Evolutionary conservation across 2,888 invertebrate species (phyloP).

Genomic region (Achlya flavicornis): DNA sequence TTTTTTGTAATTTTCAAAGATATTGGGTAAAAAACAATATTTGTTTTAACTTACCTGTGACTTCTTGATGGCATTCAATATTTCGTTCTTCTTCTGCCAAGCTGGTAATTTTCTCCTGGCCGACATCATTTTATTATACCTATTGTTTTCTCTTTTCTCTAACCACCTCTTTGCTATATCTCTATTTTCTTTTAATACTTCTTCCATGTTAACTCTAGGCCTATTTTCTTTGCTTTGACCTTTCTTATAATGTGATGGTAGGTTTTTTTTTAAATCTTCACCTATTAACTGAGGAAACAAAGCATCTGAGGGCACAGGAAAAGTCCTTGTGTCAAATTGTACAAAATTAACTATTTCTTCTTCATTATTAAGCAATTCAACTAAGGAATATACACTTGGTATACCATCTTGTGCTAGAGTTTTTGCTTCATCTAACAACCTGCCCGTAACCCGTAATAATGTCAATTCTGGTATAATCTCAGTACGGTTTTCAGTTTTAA

Average conservation of each 20-base stretch:
- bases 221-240: conserved; percentile 84
- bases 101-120: conserved; percentile 87
- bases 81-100: conserved; percentile 87
- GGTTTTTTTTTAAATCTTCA: conserved; percentile 47
- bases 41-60: conserved; percentile 76
- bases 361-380: conserved; percentile 88
- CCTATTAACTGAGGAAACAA: conserved; percentile 85
- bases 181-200: conserved; percentile 85
- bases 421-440: conserved; percentile 87
- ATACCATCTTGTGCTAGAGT: conserved; percentile 86
- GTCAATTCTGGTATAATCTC: conserved; percentile 85
- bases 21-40: too few species aligned
- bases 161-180: conserved; percentile 85
- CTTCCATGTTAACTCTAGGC: conserved; percentile 75
- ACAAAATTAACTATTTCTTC: conserved; percentile 85
- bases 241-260: conserved; percentile 87
- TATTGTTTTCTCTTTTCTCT: conserved; percentile 84
- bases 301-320: conserved; percentile 81
- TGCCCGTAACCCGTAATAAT: conserved; percentile 86
- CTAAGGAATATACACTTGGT: conserved; percentile 88
- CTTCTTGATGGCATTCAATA: conserved; percentile 85
- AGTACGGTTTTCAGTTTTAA: conserved; percentile 85
- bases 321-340: conserved; percentile 79
- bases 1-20: too few species aligned
- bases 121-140: conserved; percentile 87